phyloP scores from a whole-genome alignment of 2,113 vertebrate species.

The Megalops atlanticus region DNA sequence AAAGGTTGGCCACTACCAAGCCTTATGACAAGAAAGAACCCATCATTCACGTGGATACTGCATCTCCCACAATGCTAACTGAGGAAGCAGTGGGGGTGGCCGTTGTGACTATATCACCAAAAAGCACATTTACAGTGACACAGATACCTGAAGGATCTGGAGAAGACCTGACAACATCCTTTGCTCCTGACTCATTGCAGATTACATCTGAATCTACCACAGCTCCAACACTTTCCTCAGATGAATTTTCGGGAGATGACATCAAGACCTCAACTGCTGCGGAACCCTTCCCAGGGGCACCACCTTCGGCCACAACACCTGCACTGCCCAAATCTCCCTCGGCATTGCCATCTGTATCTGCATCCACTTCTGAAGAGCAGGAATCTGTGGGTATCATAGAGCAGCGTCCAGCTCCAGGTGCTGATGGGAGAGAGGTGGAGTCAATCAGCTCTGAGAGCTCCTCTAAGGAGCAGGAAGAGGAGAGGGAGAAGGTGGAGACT shows the following conservation, averaged over 20 bases:
- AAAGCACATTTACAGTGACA: neutral
- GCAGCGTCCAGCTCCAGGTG: neutral
- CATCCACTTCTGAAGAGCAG: neutral
- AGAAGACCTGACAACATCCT: conserved; percentile 44
- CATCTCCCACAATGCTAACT: neutral
- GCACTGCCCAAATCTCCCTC: neutral
- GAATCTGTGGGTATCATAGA: too few relatives aligned
- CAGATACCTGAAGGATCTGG: conserved; percentile 58
- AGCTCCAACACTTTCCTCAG: conserved; percentile 18
- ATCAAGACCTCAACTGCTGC: neutral
- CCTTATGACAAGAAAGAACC: neutral
- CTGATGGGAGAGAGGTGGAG: neutral
- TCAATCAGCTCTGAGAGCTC: neutral
- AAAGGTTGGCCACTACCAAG: conserved; percentile 4
- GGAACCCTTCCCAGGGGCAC: conserved; percentile 27
- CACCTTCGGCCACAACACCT: conserved; percentile 20
- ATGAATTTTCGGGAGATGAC: conserved; percentile 14
- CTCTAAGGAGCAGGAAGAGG: neutral
- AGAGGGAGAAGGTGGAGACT: neutral
- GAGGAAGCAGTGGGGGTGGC: conserved; percentile 45
- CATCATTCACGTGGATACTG: conserved; percentile 22
- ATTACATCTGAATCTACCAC: conserved; percentile 41
- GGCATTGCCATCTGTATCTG: neutral
- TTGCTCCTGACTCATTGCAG: conserved; percentile 39
- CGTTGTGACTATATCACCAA: conserved; percentile 37